Base-by-base conservation (phyloP, 2,113 vertebrate genomes). In the Hirundichthys speculiger region DNA sequence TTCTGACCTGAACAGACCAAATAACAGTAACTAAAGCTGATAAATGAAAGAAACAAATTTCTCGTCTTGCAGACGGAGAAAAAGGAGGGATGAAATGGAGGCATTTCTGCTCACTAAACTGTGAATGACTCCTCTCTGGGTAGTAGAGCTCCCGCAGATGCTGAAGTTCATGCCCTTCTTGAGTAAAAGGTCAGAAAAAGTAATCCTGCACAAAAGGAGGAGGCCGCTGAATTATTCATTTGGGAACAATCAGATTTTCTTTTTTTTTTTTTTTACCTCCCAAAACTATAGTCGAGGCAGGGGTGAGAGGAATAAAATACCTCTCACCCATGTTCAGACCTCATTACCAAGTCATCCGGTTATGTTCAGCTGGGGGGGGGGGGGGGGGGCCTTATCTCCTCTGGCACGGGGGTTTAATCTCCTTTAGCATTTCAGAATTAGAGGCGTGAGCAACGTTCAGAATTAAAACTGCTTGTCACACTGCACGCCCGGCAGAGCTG, bases 211-310 rank as follows among this genome's bases (percentile, higher is more conserved):
- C 22, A 46, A 38, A 39, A 27, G 24, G 52, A 2, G 49, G 57
- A 46, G 59, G 19, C 2, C 15, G 5, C 46, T 59, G 73, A 88
- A 89, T 89, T 70, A 89, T 86, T 88, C 80, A 85, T 57, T 16
- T 57, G 40, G 14, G 48, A 13, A 45, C 19, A 56, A 72, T 41
- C 65, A 56, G 30, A 34, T 34, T 9, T 34, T 70, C 63, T 56
- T 14, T 73, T 61, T 48, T 20, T 7, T 27, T 13, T 25, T 5
- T 14, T 20, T 20, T 6, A 10, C 11, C 13, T 41, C 19, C 62
- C 15, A 1, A 54, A 59, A 21, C 64, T 63, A 75, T 64, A 62
- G 65, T 60, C 41, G 39, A 18, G 13, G 34, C 9, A 1, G 10
- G 11, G 34, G 10, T 12, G 10, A 18, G 6, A 1, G 20, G 30